Evolutionary conservation across 2,888 invertebrate species (phyloP).

Genomic region (Drosophila austrosaltans): DNA sequence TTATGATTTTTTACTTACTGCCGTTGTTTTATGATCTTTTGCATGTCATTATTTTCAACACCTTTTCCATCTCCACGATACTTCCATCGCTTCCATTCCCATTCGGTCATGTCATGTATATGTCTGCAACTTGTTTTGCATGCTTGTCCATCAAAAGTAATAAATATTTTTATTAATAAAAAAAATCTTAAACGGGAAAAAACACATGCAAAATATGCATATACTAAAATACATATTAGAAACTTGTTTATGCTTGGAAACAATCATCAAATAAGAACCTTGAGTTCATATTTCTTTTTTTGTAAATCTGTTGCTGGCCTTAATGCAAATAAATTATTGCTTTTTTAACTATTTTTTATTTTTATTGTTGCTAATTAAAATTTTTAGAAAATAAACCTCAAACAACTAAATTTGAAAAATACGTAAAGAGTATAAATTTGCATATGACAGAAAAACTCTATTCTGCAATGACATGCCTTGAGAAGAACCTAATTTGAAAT

Average conservation of each 20-base stretch:
- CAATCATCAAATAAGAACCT: slow-evolving; percentile 28
- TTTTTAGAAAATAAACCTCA: not conserved
- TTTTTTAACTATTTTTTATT: slow-evolving; percentile 27
- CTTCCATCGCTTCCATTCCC: slow-evolving; percentile 3
- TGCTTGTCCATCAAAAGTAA: slow-evolving; percentile 35
- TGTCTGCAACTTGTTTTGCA: slow-evolving; percentile 28
- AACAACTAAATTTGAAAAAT: not conserved
- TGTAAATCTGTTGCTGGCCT: slow-evolving; percentile 28
- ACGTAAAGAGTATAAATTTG: not conserved
- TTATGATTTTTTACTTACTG: slow-evolving; percentile 29
- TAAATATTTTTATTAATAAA: slow-evolving; percentile 34
- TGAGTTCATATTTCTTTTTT: slow-evolving; percentile 19
- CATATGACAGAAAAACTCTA: not conserved
- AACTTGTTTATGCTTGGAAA: slow-evolving; percentile 41
- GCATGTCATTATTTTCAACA: slow-evolving; percentile 47
- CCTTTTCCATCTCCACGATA: slow-evolving; percentile 23
- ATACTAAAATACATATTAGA: slow-evolving; percentile 40
- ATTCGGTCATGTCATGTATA: slow-evolving; percentile 1
- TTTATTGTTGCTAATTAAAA: slow-evolving; percentile 4
- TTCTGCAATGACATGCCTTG: too few relatives aligned
- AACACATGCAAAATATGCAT: slow-evolving; percentile 44
- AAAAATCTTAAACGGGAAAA: slow-evolving; percentile 7
- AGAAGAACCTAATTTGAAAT: too few relatives aligned
- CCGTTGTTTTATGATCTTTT: slow-evolving; percentile 19
- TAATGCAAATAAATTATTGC: slow-evolving; percentile 47